Percentiles rank a stretch among this genome's conserved stretches.
Conservation (phyloP, 2,797 vertebrate species). For the Karalla daura region DNA sequence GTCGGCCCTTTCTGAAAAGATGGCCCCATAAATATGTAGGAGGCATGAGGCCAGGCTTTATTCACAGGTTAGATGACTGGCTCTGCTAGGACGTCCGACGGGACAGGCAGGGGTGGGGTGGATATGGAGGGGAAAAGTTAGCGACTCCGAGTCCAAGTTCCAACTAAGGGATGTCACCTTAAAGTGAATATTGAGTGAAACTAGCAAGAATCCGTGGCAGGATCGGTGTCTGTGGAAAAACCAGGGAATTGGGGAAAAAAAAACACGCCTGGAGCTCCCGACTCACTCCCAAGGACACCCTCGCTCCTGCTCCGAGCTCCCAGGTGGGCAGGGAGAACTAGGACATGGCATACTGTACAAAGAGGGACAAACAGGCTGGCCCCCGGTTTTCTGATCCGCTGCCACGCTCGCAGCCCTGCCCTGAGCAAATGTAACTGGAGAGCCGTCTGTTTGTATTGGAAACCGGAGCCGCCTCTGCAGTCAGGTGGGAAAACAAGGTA, state of each 20-base stretch:
- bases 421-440: conserved; percentile 83
- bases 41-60: conserved; percentile 57
- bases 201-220: neutral
- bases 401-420: conserved; percentile 58
- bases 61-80: conserved; percentile 60
- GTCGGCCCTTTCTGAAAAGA: conserved; percentile 70
- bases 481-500: conserved; percentile 75
- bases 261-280: too few species aligned
- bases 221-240: conserved; percentile 14
- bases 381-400: conserved; percentile 39
- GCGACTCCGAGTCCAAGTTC: neutral
- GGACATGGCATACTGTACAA: conserved; percentile 39
- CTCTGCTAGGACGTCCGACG: conserved; percentile 3
- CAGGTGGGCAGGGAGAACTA: conserved; percentile 39
- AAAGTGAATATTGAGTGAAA: too few species aligned
- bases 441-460: conserved; percentile 81
- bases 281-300: conserved; percentile 1
- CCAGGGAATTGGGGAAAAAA: too few species aligned
- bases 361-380: conserved; percentile 33
- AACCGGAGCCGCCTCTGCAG: conserved; percentile 76
- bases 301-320: conserved; percentile 10
- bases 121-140: conserved; percentile 14
- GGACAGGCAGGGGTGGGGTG: neutral
- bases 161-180: too few species aligned
- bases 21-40: conserved; percentile 75